A percentile compares a stretch with the other conserved stretches of the same genome.
Conservation (phyloP, 2,113 vertebrate genomes). For the Danionella cerebrum region DNA sequence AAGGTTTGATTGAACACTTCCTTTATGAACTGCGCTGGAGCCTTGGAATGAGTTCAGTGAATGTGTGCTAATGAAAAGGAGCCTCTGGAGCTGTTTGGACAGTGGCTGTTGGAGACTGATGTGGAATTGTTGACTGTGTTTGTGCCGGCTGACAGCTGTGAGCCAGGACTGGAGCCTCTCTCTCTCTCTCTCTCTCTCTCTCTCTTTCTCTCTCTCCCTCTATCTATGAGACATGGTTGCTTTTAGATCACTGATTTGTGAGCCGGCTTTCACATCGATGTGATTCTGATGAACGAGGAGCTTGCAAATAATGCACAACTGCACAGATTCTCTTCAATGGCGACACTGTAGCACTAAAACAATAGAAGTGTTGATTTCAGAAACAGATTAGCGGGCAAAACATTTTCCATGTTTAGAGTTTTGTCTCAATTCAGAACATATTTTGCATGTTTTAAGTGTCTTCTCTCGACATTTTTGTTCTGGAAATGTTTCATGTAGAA, state of each 20-base stretch:
- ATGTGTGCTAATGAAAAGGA: not conserved
- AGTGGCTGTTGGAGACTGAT: constrained; percentile 28
- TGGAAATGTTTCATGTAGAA: too few relatives aligned
- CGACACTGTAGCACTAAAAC: constrained; percentile 25
- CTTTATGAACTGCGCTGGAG: not conserved
- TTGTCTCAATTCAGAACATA: too few relatives aligned
- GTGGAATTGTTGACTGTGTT: constrained; percentile 51
- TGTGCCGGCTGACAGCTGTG: constrained; percentile 37
- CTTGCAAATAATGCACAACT: constrained; percentile 6
- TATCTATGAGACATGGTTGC: constrained; percentile 20
- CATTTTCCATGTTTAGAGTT: too few relatives aligned
- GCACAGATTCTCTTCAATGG: constrained; percentile 16
- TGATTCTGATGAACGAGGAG: constrained; percentile 12
- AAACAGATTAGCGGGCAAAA: constrained; percentile 10
- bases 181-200: too few relatives aligned
- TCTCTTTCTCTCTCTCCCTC: too few relatives aligned
- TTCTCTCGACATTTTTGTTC: too few relatives aligned
- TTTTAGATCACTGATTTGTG: constrained; percentile 1
- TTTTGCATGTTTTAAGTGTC: too few relatives aligned
- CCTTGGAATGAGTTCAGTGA: not conserved
- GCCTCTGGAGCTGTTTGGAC: constrained; percentile 29
- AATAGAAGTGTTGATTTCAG: constrained; percentile 25
- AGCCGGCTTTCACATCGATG: constrained; percentile 10
- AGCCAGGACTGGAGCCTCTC: constrained; percentile 10
- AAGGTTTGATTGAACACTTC: too few relatives aligned